Evolutionary conservation across 2,113 vertebrate genomes (phyloP).

Genomic region (Martes martes): DNA sequence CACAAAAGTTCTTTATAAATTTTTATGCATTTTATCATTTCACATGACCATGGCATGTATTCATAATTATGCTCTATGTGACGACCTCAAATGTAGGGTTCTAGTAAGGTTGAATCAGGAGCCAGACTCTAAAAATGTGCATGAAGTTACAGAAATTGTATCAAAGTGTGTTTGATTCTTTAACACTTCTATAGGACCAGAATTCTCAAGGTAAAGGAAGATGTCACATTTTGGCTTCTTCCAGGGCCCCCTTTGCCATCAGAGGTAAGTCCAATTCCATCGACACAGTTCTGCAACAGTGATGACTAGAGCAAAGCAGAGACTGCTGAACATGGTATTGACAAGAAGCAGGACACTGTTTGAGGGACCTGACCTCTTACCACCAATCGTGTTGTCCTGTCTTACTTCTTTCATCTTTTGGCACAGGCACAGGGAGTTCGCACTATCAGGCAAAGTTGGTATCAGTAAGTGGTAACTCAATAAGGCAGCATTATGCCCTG

Average conservation of each 20-base stretch:
- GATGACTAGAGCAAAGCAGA: background rate
- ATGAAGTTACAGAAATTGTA: background rate
- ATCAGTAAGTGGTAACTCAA: background rate
- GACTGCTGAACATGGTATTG: background rate
- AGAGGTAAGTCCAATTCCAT: background rate
- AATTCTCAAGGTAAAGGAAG: background rate
- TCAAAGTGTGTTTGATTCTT: background rate
- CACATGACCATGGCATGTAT: background rate
- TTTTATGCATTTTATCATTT: background rate
- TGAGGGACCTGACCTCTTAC: background rate
- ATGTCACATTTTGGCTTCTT: background rate
- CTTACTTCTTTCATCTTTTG: background rate
- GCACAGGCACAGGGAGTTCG: background rate
- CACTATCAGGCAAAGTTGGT: background rate
- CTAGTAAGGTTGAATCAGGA: background rate
- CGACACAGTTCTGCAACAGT: background rate
- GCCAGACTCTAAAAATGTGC: background rate
- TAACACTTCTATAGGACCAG: background rate
- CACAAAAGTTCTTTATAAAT: background rate
- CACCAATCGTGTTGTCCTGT: background rate
- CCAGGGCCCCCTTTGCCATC: background rate
- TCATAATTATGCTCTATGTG: background rate
- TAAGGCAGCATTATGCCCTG: background rate
- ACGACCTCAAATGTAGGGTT: background rate
- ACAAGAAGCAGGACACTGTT: background rate